Evolutionary conservation across 1,140 invertebrate genomes (phyloP), one percentile per base, ranked within the genome.

Genomic region (Drosophila lacertosa): DNA sequence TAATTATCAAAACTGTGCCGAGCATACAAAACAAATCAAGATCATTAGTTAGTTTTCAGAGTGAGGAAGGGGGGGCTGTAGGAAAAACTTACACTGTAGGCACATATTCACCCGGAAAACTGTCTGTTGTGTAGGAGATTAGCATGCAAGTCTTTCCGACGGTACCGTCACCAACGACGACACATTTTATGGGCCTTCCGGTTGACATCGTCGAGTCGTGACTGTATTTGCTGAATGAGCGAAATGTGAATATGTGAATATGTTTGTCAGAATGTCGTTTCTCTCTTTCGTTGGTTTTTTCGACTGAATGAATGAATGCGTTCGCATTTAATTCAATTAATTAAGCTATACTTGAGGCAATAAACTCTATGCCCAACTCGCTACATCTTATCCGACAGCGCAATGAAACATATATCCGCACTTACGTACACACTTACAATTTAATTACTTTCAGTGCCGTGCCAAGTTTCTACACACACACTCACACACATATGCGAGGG

Each of bases 81-180:
- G 26, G 26, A 29, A 33, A 47, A 74, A 95, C 96, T 96, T 93
- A 97, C 96, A 97, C 97, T 89, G 97, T 98, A 83, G 97, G 97
- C 71, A 98, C 97, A 94, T 98, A 98, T 96, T 98, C 97, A 74
- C 98, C 98, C 58, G 98, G 98, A 94, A 99, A 99, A 93, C 97
- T 98, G 91, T 99, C 98, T 75, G 98, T 99, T 24, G 98, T 99
- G 90, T 99, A 99, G 35, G 98, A 99, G 92, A 99, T 99, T 82
- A 99, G 93, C 97, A 99, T 99, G 92, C 98, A 99, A 33, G 98
- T 99, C 94, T 99, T 99, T 89, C 98, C 98, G 64, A 99, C 98
- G 29, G 98, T 99, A 77, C 97, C 97, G 92, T 94, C 94, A 63
- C 94, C 91, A 69, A 91, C 89, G 62, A 91, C 89, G 71, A 91